phyloP scores from a whole-genome alignment of 2,113 vertebrate genomes.

The Rhinolophus ferrumequinum region DNA sequence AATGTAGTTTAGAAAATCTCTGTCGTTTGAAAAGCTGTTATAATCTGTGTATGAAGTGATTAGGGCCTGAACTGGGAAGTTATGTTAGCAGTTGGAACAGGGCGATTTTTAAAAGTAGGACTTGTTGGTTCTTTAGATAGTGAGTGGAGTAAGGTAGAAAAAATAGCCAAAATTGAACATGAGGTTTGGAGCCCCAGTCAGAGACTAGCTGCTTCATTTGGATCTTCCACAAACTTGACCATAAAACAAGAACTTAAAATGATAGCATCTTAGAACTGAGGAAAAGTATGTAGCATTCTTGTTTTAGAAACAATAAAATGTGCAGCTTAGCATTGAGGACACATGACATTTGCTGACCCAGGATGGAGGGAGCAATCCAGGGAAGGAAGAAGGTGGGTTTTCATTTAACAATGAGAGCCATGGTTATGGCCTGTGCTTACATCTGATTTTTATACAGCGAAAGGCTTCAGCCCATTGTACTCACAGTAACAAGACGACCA shows the following conservation, averaged over 20 bases:
- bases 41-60: neutral
- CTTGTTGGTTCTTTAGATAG: neutral
- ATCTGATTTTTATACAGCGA: neutral
- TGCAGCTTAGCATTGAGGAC: neutral
- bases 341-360: neutral
- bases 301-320: neutral
- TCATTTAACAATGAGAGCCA: neutral
- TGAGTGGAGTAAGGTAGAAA: neutral
- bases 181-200: neutral
- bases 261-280: neutral
- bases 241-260: neutral
- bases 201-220: neutral
- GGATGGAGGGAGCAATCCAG: neutral
- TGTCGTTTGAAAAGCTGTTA: neutral
- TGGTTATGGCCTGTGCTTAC: neutral
- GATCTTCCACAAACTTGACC: neutral
- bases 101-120: neutral
- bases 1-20: neutral
- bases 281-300: neutral
- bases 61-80: neutral
- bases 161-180: neutral
- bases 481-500: rapidly evolving
- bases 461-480: neutral
- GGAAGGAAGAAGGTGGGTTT: neutral
- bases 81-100: neutral